Evolutionary conservation across 2,888 invertebrate species (phyloP).

Genomic region (Habroteleia sp.): DNA sequence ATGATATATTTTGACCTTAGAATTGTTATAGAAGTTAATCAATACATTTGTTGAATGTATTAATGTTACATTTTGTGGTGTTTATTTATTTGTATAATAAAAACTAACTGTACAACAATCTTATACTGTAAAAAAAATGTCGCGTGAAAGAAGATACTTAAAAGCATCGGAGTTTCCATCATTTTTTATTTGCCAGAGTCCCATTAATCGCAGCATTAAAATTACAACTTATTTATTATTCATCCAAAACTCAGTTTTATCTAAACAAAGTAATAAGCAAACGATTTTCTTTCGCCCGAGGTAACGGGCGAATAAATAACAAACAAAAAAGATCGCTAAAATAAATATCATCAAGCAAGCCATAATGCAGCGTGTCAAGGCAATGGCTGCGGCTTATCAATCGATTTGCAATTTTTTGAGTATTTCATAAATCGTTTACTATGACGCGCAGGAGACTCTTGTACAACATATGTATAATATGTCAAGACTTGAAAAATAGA

Average conservation of each 20-base stretch:
- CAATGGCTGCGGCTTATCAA: constrained; percentile 49
- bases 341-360: constrained; percentile 34
- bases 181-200: too few relatives aligned
- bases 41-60: too few relatives aligned
- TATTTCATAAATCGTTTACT: constrained; percentile 41
- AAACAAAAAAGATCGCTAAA: constrained; percentile 9
- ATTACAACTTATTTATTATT: background rate
- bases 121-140: too few relatives aligned
- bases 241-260: background rate
- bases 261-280: background rate
- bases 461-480: constrained; percentile 16
- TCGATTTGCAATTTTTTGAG: constrained; percentile 53
- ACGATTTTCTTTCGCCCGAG: constrained; percentile 3
- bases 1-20: too few relatives aligned
- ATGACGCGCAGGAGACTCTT: constrained; percentile 19
- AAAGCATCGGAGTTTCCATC: too few relatives aligned
- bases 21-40: too few relatives aligned
- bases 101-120: too few relatives aligned
- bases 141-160: too few relatives aligned
- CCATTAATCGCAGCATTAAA: too few relatives aligned
- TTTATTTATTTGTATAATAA: too few relatives aligned
- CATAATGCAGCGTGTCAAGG: constrained; percentile 38
- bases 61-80: too few relatives aligned
- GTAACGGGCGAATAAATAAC: constrained; percentile 28
- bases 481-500: constrained; percentile 45